Percentiles rank a stretch among this genome's conserved stretches.
phyloP scores from a whole-genome alignment of 2,797 vertebrate genomes.

The Austrolebias charrua region DNA sequence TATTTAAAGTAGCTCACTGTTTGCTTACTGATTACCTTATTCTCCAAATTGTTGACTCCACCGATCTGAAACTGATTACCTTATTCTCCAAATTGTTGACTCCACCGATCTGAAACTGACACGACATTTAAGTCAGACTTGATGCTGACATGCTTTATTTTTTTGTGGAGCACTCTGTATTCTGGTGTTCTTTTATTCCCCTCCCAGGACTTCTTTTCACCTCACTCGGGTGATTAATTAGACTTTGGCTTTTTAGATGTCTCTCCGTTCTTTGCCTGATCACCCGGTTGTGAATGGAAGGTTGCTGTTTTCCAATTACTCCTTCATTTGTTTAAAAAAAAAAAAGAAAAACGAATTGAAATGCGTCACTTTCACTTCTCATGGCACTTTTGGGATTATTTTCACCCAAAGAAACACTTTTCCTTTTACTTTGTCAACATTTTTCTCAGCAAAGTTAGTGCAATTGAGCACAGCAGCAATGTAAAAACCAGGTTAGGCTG shows the following conservation, averaged over 20 bases:
- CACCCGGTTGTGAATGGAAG: constrained; percentile 22
- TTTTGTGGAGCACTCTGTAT: neutral
- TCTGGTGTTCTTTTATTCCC: neutral
- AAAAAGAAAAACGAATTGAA: constrained; percentile 8
- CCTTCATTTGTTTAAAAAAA: too few relatives aligned
- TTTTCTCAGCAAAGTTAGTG: neutral
- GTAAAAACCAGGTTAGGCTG: constrained; percentile 1
- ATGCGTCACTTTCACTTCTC: constrained; percentile 42
- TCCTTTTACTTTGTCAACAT: neutral
- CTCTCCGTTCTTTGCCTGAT: constrained; percentile 21
- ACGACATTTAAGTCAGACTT: constrained; percentile 5
- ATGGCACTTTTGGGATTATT: constrained; percentile 33
- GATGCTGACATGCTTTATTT: neutral
- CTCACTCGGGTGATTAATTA: constrained; percentile 8
- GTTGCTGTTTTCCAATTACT: neutral
- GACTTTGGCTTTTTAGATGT: neutral
- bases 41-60: constrained; percentile 10
- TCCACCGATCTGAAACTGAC: constrained; percentile 16
- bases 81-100: constrained; percentile 11
- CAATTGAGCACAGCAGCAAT: neutral
- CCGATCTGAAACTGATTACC: constrained; percentile 19
- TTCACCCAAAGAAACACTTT: constrained; percentile 29
- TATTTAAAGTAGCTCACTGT: constrained; percentile 4
- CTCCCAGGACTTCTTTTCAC: neutral
- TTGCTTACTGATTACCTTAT: constrained; percentile 15